These are phyloP conservation scores for Drosophila kanekoi DNA, from an alignment of 2,888 invertebrate species.

Conservation along the genomic window DNA sequence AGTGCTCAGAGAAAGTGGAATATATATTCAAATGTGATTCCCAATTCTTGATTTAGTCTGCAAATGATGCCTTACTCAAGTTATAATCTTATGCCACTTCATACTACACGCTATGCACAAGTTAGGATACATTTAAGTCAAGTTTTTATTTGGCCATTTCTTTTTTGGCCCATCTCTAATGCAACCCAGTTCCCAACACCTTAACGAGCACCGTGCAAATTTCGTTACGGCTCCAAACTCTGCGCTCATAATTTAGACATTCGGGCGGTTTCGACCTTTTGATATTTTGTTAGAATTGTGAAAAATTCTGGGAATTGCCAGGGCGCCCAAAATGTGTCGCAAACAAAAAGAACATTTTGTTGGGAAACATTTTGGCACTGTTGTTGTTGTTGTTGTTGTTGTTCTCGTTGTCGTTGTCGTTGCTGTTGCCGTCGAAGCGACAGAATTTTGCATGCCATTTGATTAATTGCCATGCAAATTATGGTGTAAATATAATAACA, in stretches of 20 bases:
- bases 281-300: slow-evolving; percentile 54
- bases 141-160: neutral
- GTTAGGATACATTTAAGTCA: too few relatives aligned
- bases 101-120: too few relatives aligned
- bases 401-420: slow-evolving; percentile 23
- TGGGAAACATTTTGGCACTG: slow-evolving; percentile 55
- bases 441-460: slow-evolving; percentile 80
- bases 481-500: slow-evolving; percentile 81
- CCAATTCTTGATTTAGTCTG: too few relatives aligned
- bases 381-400: slow-evolving; percentile 30
- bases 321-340: slow-evolving; percentile 68
- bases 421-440: slow-evolving; percentile 38
- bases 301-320: slow-evolving; percentile 50
- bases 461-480: slow-evolving; percentile 83
- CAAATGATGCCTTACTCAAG: too few relatives aligned
- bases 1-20: neutral
- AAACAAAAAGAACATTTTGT: slow-evolving; percentile 32
- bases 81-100: too few relatives aligned
- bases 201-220: slow-evolving; percentile 51
- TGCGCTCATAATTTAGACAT: slow-evolving; percentile 77
- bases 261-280: slow-evolving; percentile 63
- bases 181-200: slow-evolving; percentile 19
- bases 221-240: slow-evolving; percentile 32
- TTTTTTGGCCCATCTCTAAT: slow-evolving; percentile 37
- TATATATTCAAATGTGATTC: too few relatives aligned